Conservation (phyloP, 2,113 vertebrate genomes). For the Perca schrenkii region DNA sequence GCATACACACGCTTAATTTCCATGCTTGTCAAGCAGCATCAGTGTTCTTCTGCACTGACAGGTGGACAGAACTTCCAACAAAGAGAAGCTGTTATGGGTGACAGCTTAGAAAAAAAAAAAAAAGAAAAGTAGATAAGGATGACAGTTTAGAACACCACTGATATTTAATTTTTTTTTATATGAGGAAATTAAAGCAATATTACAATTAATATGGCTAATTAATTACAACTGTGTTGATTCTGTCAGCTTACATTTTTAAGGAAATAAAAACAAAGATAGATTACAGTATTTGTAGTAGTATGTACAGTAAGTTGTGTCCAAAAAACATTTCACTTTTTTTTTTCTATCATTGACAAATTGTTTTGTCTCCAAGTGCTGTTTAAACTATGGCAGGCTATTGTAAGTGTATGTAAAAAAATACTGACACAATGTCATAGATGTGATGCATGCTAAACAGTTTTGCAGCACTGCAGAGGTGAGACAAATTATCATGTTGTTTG, state of each 20-base stretch:
- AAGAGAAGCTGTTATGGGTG: constrained; percentile 14
- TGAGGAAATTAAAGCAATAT: not conserved
- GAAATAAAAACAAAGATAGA: not conserved
- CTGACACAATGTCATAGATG: not conserved
- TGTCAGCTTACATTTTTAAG: not conserved
- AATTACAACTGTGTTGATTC: not conserved
- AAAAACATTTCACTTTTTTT: not conserved
- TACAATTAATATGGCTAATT: not conserved
- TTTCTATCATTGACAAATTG: not conserved
- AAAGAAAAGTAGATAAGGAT: not conserved
- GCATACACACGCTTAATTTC: constrained; percentile 3
- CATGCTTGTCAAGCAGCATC: constrained; percentile 42
- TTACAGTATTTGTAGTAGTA: not conserved
- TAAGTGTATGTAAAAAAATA: not conserved
- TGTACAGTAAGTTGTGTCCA: not conserved
- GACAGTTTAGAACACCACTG: not conserved
- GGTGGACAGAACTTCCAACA: constrained; percentile 35
- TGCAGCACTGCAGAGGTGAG: constrained; percentile 17
- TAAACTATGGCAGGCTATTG: not conserved
- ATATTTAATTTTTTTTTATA: not conserved
- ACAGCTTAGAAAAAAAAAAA: constrained; percentile 23
- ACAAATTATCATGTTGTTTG: not conserved
- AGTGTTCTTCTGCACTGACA: constrained; percentile 35
- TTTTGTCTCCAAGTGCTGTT: not conserved
- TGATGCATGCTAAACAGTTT: constrained; percentile 2